Conservation (phyloP, 2,797 vertebrate genomes). For the Poecilia picta region DNA sequence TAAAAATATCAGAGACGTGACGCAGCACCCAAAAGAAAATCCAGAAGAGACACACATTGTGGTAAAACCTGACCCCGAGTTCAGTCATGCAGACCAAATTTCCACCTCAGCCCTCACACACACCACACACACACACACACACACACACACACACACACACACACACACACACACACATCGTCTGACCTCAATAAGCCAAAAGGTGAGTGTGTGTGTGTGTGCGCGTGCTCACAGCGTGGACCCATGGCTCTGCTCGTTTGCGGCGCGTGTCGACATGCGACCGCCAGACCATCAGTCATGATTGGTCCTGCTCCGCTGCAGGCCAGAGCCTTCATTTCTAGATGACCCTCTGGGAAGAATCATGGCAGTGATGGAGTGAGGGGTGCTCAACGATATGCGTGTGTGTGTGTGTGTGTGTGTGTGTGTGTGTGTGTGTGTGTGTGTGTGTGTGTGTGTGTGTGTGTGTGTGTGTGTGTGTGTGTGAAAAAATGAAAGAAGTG, state of each 20-base stretch:
- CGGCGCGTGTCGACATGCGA: conserved; percentile 39
- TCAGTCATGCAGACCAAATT: neutral
- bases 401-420: neutral
- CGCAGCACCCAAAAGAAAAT: neutral
- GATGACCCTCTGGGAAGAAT: conserved; percentile 32
- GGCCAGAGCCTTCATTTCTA: conserved; percentile 22
- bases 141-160: neutral
- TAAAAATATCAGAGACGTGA: neutral
- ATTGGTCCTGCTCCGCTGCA: conserved; percentile 23
- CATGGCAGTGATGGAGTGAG: conserved; percentile 35
- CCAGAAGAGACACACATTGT: neutral
- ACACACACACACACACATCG: no score
- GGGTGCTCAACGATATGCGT: neutral
- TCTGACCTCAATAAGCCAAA: conserved; percentile 31
- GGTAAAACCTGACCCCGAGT: neutral
- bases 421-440: neutral
- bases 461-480: neutral
- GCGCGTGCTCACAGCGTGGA: conserved; percentile 10
- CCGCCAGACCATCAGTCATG: conserved; percentile 55
- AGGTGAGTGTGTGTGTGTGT: neutral
- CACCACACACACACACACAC: neutral
- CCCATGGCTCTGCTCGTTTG: conserved; percentile 29
- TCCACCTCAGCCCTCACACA: neutral
- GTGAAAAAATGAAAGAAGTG: conserved; percentile 15
- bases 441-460: neutral